Evolutionary conservation across 2,888 invertebrate genomes (phyloP), one percentile per base, ranked within the genome.

Genomic region (Oscheius sp.): DNA sequence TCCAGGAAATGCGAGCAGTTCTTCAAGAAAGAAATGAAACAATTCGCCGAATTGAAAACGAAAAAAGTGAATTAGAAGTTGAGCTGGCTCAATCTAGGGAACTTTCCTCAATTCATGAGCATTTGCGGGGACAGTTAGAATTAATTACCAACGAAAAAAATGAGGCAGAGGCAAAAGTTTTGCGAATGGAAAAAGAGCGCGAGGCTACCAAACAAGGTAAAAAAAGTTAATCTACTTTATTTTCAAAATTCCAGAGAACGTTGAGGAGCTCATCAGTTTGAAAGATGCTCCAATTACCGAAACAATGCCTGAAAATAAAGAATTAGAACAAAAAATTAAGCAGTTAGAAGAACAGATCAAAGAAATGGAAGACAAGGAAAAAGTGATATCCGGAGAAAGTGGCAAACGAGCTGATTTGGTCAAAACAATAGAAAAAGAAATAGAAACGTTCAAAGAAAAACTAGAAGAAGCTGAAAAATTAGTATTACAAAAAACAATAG

Each of bases 31-130:
- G 47, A 22, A 67, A 30, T 20, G 49, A 67, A n/a, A n/a, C 45
- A n/a, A 30, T 67, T 17, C 45, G 49, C 26, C 26, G 33, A n/a
- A 24, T 59, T 26, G 59, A 67, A 28, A 24, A n/a, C 0, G 59
- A 67, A 20, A 59, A 67, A 24, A n/a, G 9, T 14, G 49, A 67
- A 32, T 17, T 67, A 36, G 57, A 67, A 45, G 49, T 32, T 14
- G 67, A 67, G 20, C 50, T 67, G 38, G 61, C 61, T 14, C 36
- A 57, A 20, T 38, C 62, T 33, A 28, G 44, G 17, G 67, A 67
- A 38, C 24, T 67, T 24, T 67, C 62, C 8, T 4, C 50, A 8
- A 61, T 67, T 14, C 67, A 67, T 20, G 67, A 67, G 24, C 61
- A 67, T 20, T 32, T 67, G 2, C 26, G 62, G 14, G 28, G 22